phyloP scores from a whole-genome alignment of 2,888 invertebrate species.

The Stegophylla sp. region DNA sequence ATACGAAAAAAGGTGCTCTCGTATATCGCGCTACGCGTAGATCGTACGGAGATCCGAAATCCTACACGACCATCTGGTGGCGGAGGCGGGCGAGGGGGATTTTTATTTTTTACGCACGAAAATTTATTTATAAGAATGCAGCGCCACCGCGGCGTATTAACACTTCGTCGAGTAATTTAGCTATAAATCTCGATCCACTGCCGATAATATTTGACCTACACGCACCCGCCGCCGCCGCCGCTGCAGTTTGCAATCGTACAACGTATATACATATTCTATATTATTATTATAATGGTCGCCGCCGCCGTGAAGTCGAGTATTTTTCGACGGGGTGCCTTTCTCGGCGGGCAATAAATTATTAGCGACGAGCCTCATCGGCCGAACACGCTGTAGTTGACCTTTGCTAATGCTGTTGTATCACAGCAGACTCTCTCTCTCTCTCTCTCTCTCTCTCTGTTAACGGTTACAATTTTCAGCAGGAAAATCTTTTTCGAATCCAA shows the following conservation, averaged over 20 bases:
- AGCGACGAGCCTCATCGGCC: neutral
- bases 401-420: neutral
- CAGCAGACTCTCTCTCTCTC: neutral
- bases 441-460: neutral
- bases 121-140: too few relatives aligned
- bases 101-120: neutral
- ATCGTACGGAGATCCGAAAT: neutral
- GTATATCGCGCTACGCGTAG: too few relatives aligned
- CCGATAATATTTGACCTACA: neutral
- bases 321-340: slow-evolving; percentile 32
- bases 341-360: slow-evolving; percentile 28
- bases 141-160: slow-evolving; percentile 1
- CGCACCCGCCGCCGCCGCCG: neutral
- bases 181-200: slow-evolving; percentile 50
- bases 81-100: neutral
- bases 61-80: too few relatives aligned
- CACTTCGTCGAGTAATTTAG: slow-evolving; percentile 51
- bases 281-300: too few relatives aligned
- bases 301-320: too few relatives aligned
- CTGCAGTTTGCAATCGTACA: neutral
- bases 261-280: too few relatives aligned
- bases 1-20: too few relatives aligned
- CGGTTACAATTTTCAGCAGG: too few relatives aligned
- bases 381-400: slow-evolving; percentile 26
- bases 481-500: too few relatives aligned